A percentile compares a stretch with the other conserved stretches of the same genome.
Conservation (phyloP, 2,888 invertebrate genomes). For the Zeuzera pyrina region DNA sequence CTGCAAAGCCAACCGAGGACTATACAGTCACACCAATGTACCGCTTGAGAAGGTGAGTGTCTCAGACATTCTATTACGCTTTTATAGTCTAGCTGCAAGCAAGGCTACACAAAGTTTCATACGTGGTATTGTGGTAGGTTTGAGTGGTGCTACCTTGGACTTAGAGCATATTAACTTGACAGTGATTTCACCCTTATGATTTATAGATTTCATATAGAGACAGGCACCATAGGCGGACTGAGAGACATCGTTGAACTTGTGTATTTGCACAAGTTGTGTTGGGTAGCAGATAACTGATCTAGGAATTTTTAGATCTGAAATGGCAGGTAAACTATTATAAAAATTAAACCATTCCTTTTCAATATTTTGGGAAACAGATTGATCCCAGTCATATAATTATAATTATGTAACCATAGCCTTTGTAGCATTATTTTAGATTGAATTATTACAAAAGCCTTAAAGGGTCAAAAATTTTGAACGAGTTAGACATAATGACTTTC, state of each 20-base stretch:
- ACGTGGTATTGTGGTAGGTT: conserved; percentile 21
- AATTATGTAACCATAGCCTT: no score
- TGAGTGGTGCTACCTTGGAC: conserved; percentile 18
- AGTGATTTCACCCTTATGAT: conserved; percentile 9
- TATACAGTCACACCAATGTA: no score
- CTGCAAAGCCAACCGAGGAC: no score
- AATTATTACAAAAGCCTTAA: no score
- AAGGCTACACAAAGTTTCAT: conserved; percentile 20
- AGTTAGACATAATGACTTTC: no score
- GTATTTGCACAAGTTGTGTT: conserved; percentile 16
- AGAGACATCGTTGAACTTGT: conserved; percentile 23
- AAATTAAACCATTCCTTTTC: conserved; percentile 15
- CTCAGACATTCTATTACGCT: no score
- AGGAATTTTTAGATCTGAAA: conserved; percentile 12
- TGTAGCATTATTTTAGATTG: no score
- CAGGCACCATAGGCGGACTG: conserved; percentile 21
- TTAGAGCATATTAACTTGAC: conserved; percentile 16
- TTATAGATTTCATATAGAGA: conserved; percentile 19
- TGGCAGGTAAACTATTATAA: conserved; percentile 4
- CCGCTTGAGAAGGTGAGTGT: no score
- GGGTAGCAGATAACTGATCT: conserved; percentile 15
- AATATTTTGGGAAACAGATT: conserved; percentile 15
- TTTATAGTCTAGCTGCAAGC: no score
- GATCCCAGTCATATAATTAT: conserved; percentile 21
- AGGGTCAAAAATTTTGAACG: no score